These are phyloP conservation scores for Odocoileus hemionus DNA, from an alignment of 2,113 vertebrate genomes.

Conservation along the genomic window DNA sequence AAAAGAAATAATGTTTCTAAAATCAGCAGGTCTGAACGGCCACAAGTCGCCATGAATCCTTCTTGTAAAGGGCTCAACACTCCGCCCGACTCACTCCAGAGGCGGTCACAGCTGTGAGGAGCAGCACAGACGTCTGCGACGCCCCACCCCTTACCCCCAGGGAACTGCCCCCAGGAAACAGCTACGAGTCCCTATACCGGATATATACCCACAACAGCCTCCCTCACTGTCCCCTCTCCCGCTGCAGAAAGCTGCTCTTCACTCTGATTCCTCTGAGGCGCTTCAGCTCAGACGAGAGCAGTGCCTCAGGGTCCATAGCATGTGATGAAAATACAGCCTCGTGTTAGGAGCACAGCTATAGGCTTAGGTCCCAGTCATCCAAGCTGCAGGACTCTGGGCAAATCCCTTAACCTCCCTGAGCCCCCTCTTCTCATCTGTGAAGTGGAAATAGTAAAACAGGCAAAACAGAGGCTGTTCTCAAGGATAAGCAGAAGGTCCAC, in stretches of 20 bases:
- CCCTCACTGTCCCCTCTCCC: neutral
- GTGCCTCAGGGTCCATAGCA: neutral
- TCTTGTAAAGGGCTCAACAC: neutral
- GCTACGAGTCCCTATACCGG: neutral
- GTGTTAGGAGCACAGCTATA: neutral
- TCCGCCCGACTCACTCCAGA: neutral
- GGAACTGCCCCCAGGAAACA: neutral
- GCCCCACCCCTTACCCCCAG: too few relatives aligned
- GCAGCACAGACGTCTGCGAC: neutral
- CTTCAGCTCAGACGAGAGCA: neutral
- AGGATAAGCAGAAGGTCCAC: neutral
- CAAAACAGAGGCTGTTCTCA: neutral
- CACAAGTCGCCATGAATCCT: neutral
- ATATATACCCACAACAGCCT: fast-evolving
- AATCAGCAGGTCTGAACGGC: neutral
- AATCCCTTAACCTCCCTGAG: neutral
- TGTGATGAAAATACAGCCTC: neutral
- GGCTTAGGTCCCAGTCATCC: neutral
- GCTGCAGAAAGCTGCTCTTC: neutral
- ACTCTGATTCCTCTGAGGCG: neutral
- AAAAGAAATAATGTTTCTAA: neutral
- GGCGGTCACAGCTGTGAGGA: neutral
- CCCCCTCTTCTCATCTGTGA: neutral
- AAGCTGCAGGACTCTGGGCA: neutral
- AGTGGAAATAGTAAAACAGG: neutral